Base-by-base conservation (phyloP, 2,888 invertebrate genomes). In the Folsomia manolachei region DNA sequence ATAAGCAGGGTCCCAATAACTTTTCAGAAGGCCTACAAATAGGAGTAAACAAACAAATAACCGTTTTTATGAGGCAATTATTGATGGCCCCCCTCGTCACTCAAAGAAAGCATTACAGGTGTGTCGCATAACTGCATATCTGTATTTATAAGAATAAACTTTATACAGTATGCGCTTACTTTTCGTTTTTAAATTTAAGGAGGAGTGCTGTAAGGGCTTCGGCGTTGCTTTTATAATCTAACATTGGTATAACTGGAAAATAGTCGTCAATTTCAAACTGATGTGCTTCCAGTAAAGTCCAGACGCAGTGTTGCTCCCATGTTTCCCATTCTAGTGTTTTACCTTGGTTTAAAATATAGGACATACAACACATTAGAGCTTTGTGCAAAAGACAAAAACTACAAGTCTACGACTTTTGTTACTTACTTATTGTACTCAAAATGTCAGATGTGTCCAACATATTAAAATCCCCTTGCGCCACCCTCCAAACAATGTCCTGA, bases 241-340 rank as follows among this genome's bases (percentile, higher is more conserved):
- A 85, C 82, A 93, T 93, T n/a, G 90, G 89, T 79, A 92, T 85
- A 79, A 91, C 86, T 52, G 94, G 91, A 82, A 94, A 85, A 78
- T 97, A 90, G 82, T 92, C 91, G 82, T 95, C 95, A n/a, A 95
- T 89, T 69, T 94, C 91, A 83, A 97, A 92, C 83, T 95, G 94
- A 83, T 97, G 97, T 60, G 96, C 96, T 79, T 92, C 90, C 65
- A 97, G 89, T 72, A 99, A 87, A 84, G 97, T 97, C 98, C 98
- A 99, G 63, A 98, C 88, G 84, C 95, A 97, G 83, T 94, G 91
- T 84, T 99, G 98, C 84, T 98, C 97, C 81, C 96, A 94, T 1
- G 97, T 96, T 85, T 98, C 97, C 95, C 97, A 99, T 71, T 89
- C 89, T 71, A 98, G 86, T 82, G 95, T 97, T 61, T 78, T 78